These are phyloP conservation scores for Agrilus biguttatus DNA, from an alignment of 2,888 invertebrate species.

Conservation along the genomic window DNA sequence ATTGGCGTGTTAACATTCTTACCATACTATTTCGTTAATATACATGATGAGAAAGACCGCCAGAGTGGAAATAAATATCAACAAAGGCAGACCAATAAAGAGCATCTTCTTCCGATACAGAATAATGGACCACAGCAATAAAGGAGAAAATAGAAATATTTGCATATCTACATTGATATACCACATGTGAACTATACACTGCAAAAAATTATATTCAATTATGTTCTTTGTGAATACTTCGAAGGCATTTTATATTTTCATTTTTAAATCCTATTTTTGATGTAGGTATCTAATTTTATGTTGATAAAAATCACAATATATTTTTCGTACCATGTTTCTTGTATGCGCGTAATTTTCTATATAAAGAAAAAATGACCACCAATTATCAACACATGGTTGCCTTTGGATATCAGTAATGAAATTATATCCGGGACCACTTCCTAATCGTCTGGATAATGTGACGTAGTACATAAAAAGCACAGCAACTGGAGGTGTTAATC, in stretches of 20 bases:
- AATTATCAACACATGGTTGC: constrained; percentile 9
- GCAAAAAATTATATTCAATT: constrained; percentile 7
- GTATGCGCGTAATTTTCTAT: constrained; percentile 12
- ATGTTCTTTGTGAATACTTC: not conserved
- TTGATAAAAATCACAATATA: too few relatives aligned
- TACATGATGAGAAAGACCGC: constrained; percentile 6
- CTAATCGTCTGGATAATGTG: constrained; percentile 8
- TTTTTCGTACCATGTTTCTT: constrained; percentile 2
- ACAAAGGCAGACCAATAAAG: constrained; percentile 2
- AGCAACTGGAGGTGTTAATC: constrained; percentile 25
- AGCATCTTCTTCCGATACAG: too few relatives aligned
- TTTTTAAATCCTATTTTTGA: too few relatives aligned
- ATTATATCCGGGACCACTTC: constrained; percentile 11
- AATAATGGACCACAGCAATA: constrained; percentile 7
- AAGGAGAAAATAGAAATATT: constrained; percentile 22
- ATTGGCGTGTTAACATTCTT: not conserved
- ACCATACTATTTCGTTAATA: constrained; percentile 7
- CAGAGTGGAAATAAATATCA: constrained; percentile 5
- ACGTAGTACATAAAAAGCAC: constrained; percentile 11
- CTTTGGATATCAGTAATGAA: constrained; percentile 4
- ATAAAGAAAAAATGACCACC: constrained; percentile 11
- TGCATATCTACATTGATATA: constrained; percentile 28
- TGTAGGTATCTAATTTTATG: too few relatives aligned
- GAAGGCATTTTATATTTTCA: too few relatives aligned
- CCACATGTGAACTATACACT: constrained; percentile 26